Evolutionary conservation across 2,888 invertebrate genomes (phyloP), one percentile per base, ranked within the genome.

Genomic region (Caenorhabditis imperialis): DNA sequence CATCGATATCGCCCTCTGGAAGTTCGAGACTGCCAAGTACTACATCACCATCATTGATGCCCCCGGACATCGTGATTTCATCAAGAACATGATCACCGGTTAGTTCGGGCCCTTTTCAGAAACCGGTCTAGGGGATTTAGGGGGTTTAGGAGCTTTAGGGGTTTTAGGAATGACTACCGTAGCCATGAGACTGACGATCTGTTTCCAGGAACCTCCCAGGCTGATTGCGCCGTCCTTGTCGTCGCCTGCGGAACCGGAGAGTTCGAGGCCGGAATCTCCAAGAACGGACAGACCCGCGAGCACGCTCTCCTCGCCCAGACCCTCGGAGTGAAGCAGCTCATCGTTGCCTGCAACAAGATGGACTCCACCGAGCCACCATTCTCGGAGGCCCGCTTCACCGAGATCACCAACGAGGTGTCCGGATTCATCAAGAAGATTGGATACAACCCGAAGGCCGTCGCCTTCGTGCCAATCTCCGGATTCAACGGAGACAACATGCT

Each of bases 401-500:
- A 99, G 93, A 99, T 99, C 91, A 94, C 95, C 91, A 98, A 96
- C 90, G 98, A 99, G 92, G 86, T 86, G 40, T 93, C 93, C 47
- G 93, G 93, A 2, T 99, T 98, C 92, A 96, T 99, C 90, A 99
- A 99, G 92, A 99, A 98, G 91, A 96, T 99, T 88, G 99, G 99
- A 90, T 99, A 98, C 92, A 98, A 98, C 90, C 96, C 98, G 79
- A 93, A 93, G 85, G 93, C 94, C 54, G 97, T 99, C 86, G 93
- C 98, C 81, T 98, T 98, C 91, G 96, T 99, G 78, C 99, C 99
- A 89, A 98, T 99, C 90, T 99, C 98, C 88, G 99, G 99, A 88
- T 99, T 97, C 97, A 94, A 97, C 90, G 99, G 99, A 90, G 99
- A 99, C 91, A 99, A 99, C 93, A 98, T 99, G 97, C 91, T 99